Base-by-base conservation (phyloP, 1,140 invertebrate genomes). In the Drosophila leontia region DNA sequence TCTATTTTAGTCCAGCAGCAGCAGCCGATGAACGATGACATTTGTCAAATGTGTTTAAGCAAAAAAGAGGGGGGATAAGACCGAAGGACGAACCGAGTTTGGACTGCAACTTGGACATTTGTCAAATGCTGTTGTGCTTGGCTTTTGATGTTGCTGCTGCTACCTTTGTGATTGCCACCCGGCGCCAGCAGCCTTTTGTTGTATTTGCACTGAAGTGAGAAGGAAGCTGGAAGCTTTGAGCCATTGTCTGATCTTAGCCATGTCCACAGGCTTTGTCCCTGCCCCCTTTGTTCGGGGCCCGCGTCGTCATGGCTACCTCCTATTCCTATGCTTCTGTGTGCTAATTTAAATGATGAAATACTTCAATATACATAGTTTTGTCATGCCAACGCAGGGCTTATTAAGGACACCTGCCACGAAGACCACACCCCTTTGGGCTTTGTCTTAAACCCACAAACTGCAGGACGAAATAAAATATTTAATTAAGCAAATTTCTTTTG, bases 281-380 rank as follows among this genome's bases (percentile, higher is more conserved):
- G 56, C 57, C 29, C 39, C 61, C 42, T 71, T 79, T 79, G 50
- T 64, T 60, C 59, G 41, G 15, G 5, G 3, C 23, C 12, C 26
- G n/a, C 3, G 71, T 84, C 63, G 84, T 62, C 85, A 88, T 75
- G 85, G 69, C 65, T 65, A 75, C 55, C 53, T 56, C 35, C 35
- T 23, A 0, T 11, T 13, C 26, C 26, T 29, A 29, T 39, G 32
- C 23, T 72, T 35, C 29, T 76, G 64, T 77, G 74, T 70, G 81
- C 85, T 88, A 88, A 88, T 88, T 88, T 81, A 88, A 84, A 84
- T 88, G 81, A 88, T 80, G 78, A 81, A 88, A 80, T 72, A 61
- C 69, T 64, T 45, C n/a, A 75, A 68, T 34, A 34, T 51, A 34
- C 50, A 51, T 59, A 82, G 74, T 59, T 77, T 26, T 60, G 70